These are phyloP conservation scores for Protomyctophum bolini DNA, from an alignment of 2,113 vertebrate genomes.

Conservation along the genomic window DNA sequence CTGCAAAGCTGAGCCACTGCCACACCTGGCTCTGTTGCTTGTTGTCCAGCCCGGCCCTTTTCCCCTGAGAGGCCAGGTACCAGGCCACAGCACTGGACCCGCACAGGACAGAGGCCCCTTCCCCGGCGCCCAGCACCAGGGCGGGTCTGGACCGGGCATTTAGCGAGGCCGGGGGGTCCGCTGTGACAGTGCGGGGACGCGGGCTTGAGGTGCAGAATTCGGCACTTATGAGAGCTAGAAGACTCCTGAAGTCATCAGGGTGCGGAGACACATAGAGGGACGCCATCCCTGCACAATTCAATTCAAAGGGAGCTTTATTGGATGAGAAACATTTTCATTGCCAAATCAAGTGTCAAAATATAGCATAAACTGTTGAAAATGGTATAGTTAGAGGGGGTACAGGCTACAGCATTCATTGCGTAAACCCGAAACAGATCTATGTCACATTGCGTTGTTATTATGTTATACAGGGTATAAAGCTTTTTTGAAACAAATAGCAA, in stretches of 20 bases:
- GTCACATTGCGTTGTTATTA: no score
- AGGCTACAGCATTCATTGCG: no score
- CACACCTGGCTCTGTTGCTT: conserved; percentile 81
- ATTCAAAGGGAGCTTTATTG: no score
- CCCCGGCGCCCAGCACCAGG: conserved; percentile 68
- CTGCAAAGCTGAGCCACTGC: conserved; percentile 89
- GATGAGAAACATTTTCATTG: no score
- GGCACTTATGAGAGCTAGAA: conserved; percentile 81
- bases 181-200: conserved; percentile 48
- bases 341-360: no score
- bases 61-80: conserved; percentile 80
- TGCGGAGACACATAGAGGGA: conserved; percentile 85
- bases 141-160: conserved; percentile 73
- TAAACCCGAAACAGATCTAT: no score
- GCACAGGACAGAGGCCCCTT: conserved; percentile 69
- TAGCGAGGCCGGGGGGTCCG: conserved; percentile 63
- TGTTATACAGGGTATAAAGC: no score
- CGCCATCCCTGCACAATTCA: conserved; percentile 73
- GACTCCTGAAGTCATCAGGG: conserved; percentile 86
- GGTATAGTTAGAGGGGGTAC: no score
- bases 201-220: conserved; percentile 69
- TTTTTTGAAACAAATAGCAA: no score
- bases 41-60: conserved; percentile 68
- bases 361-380: no score
- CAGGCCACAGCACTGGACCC: conserved; percentile 84